Conservation (phyloP, 2,797 vertebrate species). For the Pseudochaenichthys georgianus region DNA sequence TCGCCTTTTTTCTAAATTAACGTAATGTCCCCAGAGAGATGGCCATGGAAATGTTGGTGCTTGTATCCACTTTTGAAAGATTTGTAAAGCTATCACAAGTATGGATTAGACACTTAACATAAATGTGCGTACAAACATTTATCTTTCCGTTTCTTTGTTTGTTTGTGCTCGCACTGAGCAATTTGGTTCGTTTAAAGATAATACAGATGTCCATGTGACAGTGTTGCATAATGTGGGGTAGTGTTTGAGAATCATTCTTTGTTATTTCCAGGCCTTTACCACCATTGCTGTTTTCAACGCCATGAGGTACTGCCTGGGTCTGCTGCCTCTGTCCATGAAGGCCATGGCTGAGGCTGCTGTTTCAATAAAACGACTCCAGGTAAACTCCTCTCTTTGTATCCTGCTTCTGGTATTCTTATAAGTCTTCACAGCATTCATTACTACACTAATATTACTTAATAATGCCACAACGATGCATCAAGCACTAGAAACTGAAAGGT, state of each 20-base stretch:
- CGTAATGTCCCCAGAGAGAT: no score
- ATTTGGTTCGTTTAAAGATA: neutral
- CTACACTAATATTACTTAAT: neutral
- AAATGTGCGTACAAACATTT: neutral
- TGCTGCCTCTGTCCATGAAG: constrained; percentile 84
- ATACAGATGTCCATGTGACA: neutral
- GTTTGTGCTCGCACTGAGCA: neutral
- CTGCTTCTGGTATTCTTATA: neutral
- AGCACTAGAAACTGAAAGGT: neutral
- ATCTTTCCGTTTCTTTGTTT: neutral
- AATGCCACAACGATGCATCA: neutral
- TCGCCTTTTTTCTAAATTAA: no score
- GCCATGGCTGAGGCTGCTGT: constrained; percentile 82
- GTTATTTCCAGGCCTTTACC: constrained; percentile 84
- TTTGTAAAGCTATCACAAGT: no score
- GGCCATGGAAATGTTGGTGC: no score
- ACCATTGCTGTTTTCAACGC: constrained; percentile 88
- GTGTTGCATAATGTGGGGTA: neutral
- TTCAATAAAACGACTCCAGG: constrained; percentile 84
- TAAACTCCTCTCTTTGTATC: constrained; percentile 53
- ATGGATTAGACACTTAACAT: neutral
- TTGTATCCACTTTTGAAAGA: no score
- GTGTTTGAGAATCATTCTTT: constrained; percentile 19
- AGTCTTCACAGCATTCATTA: neutral
- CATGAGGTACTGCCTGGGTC: constrained; percentile 83